A percentile compares a stretch with the other conserved stretches of the same genome.
Evolutionary conservation across 2,113 vertebrate genomes (phyloP).

Genomic region (Zosterops lateralis): DNA sequence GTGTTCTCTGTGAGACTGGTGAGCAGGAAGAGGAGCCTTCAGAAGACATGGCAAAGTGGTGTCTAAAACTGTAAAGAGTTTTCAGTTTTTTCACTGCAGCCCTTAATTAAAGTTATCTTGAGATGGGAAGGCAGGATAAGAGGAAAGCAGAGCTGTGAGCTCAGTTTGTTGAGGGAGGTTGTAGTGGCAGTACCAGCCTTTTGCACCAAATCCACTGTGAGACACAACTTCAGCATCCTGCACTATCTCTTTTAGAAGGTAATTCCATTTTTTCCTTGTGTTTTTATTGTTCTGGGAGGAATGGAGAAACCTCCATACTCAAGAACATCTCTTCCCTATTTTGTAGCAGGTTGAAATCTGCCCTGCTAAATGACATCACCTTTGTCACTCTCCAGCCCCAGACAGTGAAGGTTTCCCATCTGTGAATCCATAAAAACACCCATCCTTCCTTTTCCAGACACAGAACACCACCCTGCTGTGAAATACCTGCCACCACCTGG

Average conservation of each 20-base stretch:
- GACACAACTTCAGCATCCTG: neutral
- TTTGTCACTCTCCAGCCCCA: fast-evolving
- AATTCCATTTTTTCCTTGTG: neutral
- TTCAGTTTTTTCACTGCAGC: neutral
- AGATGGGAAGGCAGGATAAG: neutral
- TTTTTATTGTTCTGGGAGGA: neutral
- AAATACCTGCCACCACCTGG: constrained; percentile 57
- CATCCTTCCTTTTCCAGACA: constrained; percentile 34
- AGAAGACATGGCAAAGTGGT: neutral
- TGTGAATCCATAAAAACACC: neutral
- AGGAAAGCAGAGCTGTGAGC: neutral
- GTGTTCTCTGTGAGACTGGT: neutral
- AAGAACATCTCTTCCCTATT: neutral
- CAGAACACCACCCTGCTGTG: constrained; percentile 33
- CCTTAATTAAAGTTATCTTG: neutral
- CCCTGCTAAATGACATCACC: neutral
- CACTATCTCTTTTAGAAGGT: neutral
- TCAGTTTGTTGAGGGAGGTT: neutral
- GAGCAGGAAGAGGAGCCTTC: neutral
- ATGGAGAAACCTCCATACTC: neutral
- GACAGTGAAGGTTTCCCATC: neutral
- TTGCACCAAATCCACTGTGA: neutral
- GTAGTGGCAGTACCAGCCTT: neutral
- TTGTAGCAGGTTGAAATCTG: neutral
- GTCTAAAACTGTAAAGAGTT: neutral